Conservation (phyloP, 2,113 vertebrate species). For the Morphnarchus princeps region DNA sequence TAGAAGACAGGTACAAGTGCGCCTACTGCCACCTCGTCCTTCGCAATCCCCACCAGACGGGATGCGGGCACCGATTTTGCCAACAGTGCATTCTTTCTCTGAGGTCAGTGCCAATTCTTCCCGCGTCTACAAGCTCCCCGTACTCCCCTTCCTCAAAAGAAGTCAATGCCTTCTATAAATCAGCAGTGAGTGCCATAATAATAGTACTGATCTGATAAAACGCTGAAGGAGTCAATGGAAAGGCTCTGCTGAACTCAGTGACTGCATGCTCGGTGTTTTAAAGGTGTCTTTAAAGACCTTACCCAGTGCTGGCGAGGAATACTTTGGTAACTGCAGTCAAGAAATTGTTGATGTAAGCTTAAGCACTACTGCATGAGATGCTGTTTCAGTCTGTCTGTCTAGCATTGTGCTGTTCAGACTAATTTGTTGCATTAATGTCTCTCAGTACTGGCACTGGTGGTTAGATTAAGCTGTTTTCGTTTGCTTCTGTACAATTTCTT, state of each 20-base stretch:
- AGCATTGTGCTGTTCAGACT: not conserved
- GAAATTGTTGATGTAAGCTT: not conserved
- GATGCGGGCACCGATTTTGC: constrained; percentile 88
- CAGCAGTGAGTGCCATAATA: not conserved
- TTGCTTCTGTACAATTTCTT: not conserved
- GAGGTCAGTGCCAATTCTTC: constrained; percentile 67
- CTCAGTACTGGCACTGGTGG: not conserved
- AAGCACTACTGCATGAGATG: not conserved
- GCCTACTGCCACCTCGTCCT: constrained; percentile 77
- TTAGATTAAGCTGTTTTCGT: not conserved
- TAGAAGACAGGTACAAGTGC: constrained; percentile 83
- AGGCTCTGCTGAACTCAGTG: not conserved
- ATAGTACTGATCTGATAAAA: not conserved
- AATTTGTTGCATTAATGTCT: not conserved
- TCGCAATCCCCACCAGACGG: constrained; percentile 85
- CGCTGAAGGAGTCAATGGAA: not conserved
- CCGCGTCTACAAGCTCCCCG: rapidly evolving
- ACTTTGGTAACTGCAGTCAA: not conserved
- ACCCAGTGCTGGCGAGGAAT: not conserved
- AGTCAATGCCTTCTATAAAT: rapidly evolving
- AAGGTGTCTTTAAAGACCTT: not conserved
- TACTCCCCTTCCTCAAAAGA: not conserved
- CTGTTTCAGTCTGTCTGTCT: not conserved
- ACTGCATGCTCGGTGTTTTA: not conserved
- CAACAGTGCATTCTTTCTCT: constrained; percentile 77